Evolutionary conservation across 2,113 vertebrate species (phyloP).

Genomic region (Himantopus leucocephalus): DNA sequence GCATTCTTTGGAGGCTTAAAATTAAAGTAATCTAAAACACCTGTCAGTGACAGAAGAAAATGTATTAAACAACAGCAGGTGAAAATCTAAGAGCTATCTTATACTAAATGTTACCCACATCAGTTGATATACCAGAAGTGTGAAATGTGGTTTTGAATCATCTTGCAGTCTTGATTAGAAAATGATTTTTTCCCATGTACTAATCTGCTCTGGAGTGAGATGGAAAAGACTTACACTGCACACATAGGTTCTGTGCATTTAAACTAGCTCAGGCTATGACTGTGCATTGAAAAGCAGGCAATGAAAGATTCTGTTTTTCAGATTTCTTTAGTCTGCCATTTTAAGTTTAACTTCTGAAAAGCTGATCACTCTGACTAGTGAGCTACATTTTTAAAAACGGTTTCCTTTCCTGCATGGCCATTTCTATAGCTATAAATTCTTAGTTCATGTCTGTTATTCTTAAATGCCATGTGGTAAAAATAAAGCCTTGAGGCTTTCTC

Average conservation of each 20-base stretch:
- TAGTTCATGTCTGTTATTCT: neutral
- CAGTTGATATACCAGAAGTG: neutral
- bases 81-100: neutral
- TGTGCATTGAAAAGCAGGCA: neutral
- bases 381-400: neutral
- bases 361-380: neutral
- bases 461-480: neutral
- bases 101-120: neutral
- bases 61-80: neutral
- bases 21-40: neutral
- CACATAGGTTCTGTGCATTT: neutral
- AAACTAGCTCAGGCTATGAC: neutral
- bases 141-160: neutral
- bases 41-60: neutral
- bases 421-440: neutral
- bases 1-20: neutral
- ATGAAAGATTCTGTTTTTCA: neutral
- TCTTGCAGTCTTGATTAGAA: neutral
- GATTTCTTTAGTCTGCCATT: neutral
- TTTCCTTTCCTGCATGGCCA: neutral
- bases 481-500: neutral
- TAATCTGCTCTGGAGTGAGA: neutral
- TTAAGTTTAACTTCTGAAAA: constrained; percentile 8
- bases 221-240: neutral
- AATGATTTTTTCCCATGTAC: neutral